phyloP scores from a whole-genome alignment of 2,888 invertebrate species.

The Hypolimnas misippus region DNA sequence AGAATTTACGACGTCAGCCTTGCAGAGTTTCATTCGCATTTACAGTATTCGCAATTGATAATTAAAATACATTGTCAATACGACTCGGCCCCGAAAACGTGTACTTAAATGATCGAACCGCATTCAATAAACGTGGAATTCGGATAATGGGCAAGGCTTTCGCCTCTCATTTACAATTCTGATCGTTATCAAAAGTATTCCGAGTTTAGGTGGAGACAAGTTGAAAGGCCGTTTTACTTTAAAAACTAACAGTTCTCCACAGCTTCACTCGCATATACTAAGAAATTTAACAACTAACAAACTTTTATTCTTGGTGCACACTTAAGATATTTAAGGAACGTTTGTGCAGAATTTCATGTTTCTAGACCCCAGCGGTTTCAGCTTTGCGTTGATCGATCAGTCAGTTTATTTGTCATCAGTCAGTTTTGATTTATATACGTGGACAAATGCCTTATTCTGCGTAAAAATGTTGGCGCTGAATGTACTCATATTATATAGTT shows the following conservation, averaged over 20 bases:
- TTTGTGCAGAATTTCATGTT: too few species aligned
- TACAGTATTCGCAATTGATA: conserved; percentile 16
- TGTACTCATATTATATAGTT: background rate
- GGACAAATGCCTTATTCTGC: background rate
- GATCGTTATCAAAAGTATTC: conserved; percentile 23
- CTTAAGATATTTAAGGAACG: too few species aligned
- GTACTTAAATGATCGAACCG: conserved; percentile 17
- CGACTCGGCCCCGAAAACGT: conserved; percentile 20
- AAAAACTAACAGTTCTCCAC: too few species aligned
- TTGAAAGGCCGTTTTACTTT: background rate
- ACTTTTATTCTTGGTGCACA: too few species aligned
- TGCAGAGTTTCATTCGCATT: conserved; percentile 15
- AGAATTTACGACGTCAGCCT: conserved; percentile 20
- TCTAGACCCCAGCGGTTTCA: too few species aligned
- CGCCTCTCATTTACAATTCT: conserved; percentile 34
- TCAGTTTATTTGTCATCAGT: too few species aligned
- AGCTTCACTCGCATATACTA: too few species aligned
- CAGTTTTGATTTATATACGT: too few species aligned
- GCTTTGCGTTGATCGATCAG: too few species aligned
- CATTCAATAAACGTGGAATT: conserved; percentile 32
- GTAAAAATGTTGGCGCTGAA: background rate
- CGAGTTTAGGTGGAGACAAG: conserved; percentile 9
- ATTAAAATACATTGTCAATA: conserved; percentile 26
- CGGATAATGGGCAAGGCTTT: conserved; percentile 33
- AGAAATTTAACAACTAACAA: too few species aligned